Evolutionary conservation across 2,797 vertebrate genomes (phyloP).

Genomic region (Eulemur coronatus): DNA sequence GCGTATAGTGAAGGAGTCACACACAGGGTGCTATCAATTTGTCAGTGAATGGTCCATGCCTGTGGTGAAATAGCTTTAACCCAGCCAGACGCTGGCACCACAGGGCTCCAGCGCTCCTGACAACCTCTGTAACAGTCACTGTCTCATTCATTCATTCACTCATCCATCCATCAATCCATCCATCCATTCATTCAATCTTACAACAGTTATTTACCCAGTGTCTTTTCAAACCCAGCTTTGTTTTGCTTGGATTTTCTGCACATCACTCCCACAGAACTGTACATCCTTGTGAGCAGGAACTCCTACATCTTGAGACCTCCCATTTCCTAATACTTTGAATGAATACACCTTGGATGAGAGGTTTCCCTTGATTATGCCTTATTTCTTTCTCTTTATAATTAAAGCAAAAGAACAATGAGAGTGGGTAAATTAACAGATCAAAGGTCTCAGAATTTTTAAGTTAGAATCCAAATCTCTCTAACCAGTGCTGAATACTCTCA

Average conservation of each 20-base stretch:
- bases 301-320: not conserved
- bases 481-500: not conserved
- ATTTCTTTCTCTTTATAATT: not conserved
- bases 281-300: not conserved
- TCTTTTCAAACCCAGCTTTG: not conserved
- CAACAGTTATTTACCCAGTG: not conserved
- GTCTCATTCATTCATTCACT: no score
- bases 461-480: constrained; percentile 13
- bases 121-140: not conserved
- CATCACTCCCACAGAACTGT: not conserved
- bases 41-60: not conserved
- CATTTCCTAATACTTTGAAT: not conserved
- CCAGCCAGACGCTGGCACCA: not conserved
- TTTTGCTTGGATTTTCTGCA: not conserved
- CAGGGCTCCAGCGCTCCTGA: not conserved
- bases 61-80: not conserved
- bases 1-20: not conserved
- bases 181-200: not conserved
- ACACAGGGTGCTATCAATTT: not conserved
- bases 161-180: no score
- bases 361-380: not conserved
- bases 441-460: not conserved
- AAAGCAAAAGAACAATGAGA: not conserved
- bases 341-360: not conserved
- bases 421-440: not conserved